Evolutionary conservation across 2,797 vertebrate genomes (phyloP).

Genomic region (Cyclopterus lumpus): DNA sequence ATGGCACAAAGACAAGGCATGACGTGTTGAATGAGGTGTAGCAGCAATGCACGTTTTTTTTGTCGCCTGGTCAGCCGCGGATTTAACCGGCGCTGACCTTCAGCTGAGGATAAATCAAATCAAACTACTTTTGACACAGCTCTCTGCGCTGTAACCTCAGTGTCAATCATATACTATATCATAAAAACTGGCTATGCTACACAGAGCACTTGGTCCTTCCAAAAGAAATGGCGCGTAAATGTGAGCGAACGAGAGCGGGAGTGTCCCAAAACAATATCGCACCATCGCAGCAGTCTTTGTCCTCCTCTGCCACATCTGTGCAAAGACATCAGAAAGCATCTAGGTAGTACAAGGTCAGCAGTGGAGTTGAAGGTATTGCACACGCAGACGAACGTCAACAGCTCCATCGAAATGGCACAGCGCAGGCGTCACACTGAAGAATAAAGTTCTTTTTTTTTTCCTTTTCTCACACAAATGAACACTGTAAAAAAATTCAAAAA

Average conservation of each 20-base stretch:
- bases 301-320: constrained; percentile 62
- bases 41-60: constrained; percentile 78
- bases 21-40: constrained; percentile 77
- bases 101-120: constrained; percentile 34
- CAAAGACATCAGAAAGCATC: constrained; percentile 73
- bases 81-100: constrained; percentile 42
- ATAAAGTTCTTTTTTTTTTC: constrained; percentile 51
- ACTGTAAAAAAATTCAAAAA: constrained; percentile 70
- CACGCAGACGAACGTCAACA: constrained; percentile 83
- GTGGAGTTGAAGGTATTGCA: constrained; percentile 82
- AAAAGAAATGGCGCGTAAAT: constrained; percentile 38
- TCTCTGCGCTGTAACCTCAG: constrained; percentile 44
- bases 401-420: constrained; percentile 79
- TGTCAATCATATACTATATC: constrained; percentile 52
- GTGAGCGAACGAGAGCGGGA: constrained; percentile 46
- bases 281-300: constrained; percentile 45
- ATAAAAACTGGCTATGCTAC: constrained; percentile 59
- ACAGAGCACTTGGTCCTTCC: constrained; percentile 65
- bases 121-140: constrained; percentile 43
- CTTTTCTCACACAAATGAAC: constrained; percentile 67
- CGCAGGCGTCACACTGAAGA: constrained; percentile 76
- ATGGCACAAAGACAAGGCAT: constrained; percentile 82
- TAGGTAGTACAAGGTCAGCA: constrained; percentile 76
- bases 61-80: constrained; percentile 49
- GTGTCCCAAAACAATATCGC: constrained; percentile 56